Evolutionary conservation across 2,797 vertebrate species (phyloP).

Genomic region (Brachyrhaphis roseni): DNA sequence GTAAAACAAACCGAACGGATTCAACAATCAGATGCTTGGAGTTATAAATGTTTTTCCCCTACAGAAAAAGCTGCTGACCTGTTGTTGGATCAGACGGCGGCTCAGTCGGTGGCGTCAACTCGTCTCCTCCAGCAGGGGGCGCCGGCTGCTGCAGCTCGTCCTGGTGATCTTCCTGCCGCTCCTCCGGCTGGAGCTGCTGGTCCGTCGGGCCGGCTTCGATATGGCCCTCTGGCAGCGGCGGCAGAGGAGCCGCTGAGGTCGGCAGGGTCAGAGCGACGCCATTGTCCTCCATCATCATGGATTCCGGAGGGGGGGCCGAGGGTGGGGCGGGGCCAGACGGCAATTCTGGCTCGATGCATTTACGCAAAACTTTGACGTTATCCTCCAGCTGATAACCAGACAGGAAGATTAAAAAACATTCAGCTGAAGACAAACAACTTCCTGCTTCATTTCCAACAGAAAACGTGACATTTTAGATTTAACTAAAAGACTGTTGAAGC

Average conservation of each 20-base stretch:
- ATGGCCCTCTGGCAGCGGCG: conserved; percentile 69
- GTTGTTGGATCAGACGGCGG: conserved; percentile 48
- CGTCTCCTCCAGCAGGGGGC: conserved; percentile 59
- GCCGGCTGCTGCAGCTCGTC: conserved; percentile 58
- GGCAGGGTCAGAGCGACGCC: conserved; percentile 61
- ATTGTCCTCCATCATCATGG: conserved; percentile 66
- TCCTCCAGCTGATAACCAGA: conserved; percentile 84
- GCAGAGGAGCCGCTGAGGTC: conserved; percentile 58
- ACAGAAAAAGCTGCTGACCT: conserved; percentile 52
- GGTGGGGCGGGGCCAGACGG: conserved; percentile 62
- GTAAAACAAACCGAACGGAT: not conserved
- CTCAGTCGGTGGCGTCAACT: conserved; percentile 49
- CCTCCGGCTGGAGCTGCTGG: conserved; percentile 54
- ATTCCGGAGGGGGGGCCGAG: conserved; percentile 52
- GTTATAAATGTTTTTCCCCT: not conserved
- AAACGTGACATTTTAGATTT: too few relatives aligned
- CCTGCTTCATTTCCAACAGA: not conserved
- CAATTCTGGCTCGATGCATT: conserved; percentile 78
- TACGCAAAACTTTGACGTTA: conserved; percentile 84
- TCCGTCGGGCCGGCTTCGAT: conserved; percentile 69
- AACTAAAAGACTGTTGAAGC: too few relatives aligned
- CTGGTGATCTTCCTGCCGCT: conserved; percentile 43
- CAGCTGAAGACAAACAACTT: not conserved
- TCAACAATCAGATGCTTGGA: too few relatives aligned
- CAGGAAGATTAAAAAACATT: not conserved